These are phyloP conservation scores for Macaria liturata DNA, from an alignment of 2,888 invertebrate species.

Conservation along the genomic window DNA sequence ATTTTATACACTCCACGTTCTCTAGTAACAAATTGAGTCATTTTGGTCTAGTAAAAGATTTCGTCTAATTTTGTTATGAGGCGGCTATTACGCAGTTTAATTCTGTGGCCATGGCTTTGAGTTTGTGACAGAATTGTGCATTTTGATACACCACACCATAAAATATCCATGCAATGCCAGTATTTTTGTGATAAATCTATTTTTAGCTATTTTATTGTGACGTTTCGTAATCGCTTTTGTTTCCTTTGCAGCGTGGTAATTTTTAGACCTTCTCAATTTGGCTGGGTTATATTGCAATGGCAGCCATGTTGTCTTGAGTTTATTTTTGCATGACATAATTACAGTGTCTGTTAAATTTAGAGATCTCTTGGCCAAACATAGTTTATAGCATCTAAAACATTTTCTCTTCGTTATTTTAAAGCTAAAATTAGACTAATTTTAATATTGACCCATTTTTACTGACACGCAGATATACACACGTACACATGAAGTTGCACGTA, in stretches of 20 bases:
- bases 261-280: conserved; percentile 45
- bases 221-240: conserved; percentile 12
- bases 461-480: background rate
- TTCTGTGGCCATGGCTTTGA: background rate
- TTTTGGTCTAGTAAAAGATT: conserved; percentile 1
- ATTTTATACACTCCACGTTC: conserved; percentile 5
- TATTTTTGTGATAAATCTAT: conserved; percentile 14
- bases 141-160: too few relatives aligned
- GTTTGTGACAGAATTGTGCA: conserved; percentile 6
- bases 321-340: conserved; percentile 41
- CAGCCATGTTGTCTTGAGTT: conserved; percentile 41
- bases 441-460: background rate
- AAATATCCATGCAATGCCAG: too few relatives aligned
- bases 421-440: background rate
- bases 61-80: too few relatives aligned
- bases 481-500: too few relatives aligned
- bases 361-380: too few relatives aligned
- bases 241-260: conserved; percentile 30
- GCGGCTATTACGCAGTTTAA: too few relatives aligned
- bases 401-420: too few relatives aligned
- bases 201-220: conserved; percentile 15
- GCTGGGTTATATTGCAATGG: conserved; percentile 65
- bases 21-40: conserved; percentile 12
- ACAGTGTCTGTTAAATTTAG: too few relatives aligned
- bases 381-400: too few relatives aligned